Percentiles rank a stretch among this genome's conserved stretches.
Conservation (phyloP, 2,888 invertebrate species). For the Rhagonycha lutea region DNA sequence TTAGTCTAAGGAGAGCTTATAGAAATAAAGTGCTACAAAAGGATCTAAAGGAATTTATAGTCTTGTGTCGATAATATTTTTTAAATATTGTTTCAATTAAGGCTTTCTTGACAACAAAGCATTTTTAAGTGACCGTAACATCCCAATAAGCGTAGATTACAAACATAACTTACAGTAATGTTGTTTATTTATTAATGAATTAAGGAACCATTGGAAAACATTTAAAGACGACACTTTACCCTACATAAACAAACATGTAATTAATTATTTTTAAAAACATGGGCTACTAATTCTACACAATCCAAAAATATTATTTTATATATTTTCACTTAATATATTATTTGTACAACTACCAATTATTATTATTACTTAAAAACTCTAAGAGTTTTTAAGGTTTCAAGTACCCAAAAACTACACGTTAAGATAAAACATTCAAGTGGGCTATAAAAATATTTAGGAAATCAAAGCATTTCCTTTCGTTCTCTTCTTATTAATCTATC, state of each 20-base stretch:
- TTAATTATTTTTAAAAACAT: conserved; percentile 36
- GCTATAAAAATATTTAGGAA: conserved; percentile 14
- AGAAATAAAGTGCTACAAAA: background rate
- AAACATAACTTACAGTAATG: conserved; percentile 13
- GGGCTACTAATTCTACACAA: conserved; percentile 50
- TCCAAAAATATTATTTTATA: conserved; percentile 53
- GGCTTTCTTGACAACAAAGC: background rate
- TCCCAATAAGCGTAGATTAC: conserved; percentile 6
- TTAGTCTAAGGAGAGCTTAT: background rate
- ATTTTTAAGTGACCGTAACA: background rate
- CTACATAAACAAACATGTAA: conserved; percentile 37
- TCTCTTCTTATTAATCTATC: background rate
- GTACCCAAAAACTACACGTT: conserved; percentile 39
- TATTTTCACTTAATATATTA: conserved; percentile 19
- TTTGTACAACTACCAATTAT: conserved; percentile 51
- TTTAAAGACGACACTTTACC: conserved; percentile 19
- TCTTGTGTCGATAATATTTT: background rate
- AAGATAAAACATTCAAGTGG: conserved; percentile 25
- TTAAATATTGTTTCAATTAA: background rate
- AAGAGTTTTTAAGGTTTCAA: conserved; percentile 46
- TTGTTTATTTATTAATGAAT: conserved; percentile 20
- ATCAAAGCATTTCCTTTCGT: background rate
- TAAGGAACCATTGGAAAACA: conserved; percentile 27
- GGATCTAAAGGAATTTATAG: background rate
- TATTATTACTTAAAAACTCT: conserved; percentile 36